Evolutionary conservation across 2,888 invertebrate species (phyloP).

Genomic region (Yponomeuta sedellus): DNA sequence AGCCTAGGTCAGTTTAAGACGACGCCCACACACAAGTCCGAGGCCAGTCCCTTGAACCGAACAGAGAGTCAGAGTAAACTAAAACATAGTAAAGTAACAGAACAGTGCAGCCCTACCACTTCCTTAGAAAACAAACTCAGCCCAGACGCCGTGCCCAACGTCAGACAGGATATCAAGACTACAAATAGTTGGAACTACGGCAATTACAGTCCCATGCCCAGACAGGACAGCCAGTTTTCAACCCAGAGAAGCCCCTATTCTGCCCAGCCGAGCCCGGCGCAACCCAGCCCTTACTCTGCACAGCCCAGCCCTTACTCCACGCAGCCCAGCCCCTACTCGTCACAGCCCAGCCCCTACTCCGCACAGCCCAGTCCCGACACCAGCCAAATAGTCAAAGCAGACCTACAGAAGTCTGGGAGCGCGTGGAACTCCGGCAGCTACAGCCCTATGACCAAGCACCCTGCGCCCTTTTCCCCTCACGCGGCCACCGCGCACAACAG

Average conservation of each 20-base stretch:
- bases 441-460: constrained; percentile 69
- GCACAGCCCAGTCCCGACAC: constrained; percentile 68
- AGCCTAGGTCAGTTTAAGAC: constrained; percentile 62
- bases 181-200: constrained; percentile 64
- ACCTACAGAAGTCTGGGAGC: constrained; percentile 50
- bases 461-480: constrained; percentile 64
- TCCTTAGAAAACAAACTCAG: constrained; percentile 66
- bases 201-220: constrained; percentile 65
- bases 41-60: constrained; percentile 66
- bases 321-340: constrained; percentile 56
- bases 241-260: constrained; percentile 65
- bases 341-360: constrained; percentile 41
- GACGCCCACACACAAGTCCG: constrained; percentile 64
- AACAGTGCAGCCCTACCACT: constrained; percentile 69
- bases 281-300: constrained; percentile 67
- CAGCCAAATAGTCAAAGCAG: constrained; percentile 63
- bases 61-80: constrained; percentile 59
- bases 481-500: constrained; percentile 59
- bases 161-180: constrained; percentile 62
- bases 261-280: constrained; percentile 66
- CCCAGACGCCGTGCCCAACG: constrained; percentile 50
- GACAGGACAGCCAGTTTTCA: constrained; percentile 66
- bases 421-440: constrained; percentile 68
- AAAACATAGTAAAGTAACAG: constrained; percentile 59
- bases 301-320: constrained; percentile 55